These are phyloP conservation scores for Eidolon dupreanum DNA, from an alignment of 2,797 vertebrate species.

Conservation along the genomic window DNA sequence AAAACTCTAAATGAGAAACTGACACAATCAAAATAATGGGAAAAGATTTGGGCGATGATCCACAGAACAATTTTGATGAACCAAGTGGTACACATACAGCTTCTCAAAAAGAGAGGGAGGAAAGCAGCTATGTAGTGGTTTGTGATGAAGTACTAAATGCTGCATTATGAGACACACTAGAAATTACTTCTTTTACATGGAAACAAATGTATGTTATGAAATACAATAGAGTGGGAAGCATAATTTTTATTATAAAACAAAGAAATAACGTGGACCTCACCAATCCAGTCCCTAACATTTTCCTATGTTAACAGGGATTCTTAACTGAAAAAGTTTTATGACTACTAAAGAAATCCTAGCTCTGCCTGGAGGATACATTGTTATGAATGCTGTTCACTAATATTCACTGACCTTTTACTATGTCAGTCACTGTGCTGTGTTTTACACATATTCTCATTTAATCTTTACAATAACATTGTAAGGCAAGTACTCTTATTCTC, in stretches of 20 bases:
- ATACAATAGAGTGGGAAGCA: background rate
- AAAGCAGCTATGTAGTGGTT: background rate
- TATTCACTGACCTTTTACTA: constrained; percentile 34
- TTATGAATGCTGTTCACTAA: background rate
- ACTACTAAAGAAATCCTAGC: constrained; percentile 27
- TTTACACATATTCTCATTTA: constrained; percentile 30
- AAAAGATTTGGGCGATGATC: background rate
- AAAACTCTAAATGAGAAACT: constrained; percentile 35
- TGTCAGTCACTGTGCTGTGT: background rate
- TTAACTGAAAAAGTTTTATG: constrained; percentile 31
- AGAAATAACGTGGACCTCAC: background rate
- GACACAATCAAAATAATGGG: background rate
- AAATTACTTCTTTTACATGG: constrained; percentile 2
- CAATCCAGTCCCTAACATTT: background rate
- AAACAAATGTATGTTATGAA: background rate
- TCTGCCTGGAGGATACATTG: background rate
- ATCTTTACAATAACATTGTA: constrained; percentile 18
- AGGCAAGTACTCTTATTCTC: background rate
- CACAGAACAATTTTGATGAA: background rate
- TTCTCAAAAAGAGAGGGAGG: background rate
- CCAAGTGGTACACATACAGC: background rate
- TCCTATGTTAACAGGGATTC: background rate
- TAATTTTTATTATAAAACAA: background rate
- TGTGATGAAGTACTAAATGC: background rate
- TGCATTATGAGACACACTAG: background rate